phyloP scores from a whole-genome alignment of 1,140 invertebrate genomes.

The Berghia stephanieae region DNA sequence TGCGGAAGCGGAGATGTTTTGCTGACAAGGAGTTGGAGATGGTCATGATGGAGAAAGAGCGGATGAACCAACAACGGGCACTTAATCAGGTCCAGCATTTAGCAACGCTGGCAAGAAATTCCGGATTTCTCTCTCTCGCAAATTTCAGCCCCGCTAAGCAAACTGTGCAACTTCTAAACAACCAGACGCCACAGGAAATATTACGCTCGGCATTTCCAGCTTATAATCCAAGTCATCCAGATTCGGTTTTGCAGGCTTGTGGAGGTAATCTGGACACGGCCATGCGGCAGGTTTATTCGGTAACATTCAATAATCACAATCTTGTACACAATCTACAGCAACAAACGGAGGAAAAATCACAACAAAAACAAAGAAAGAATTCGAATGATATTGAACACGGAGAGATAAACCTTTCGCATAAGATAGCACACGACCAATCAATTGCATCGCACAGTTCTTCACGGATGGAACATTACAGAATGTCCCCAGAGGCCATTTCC shows the following conservation, averaged over 20 bases:
- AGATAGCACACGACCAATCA: too few relatives aligned
- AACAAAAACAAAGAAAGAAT: not conserved
- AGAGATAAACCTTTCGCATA: too few relatives aligned
- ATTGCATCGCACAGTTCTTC: too few relatives aligned
- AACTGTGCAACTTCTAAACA: slow-evolving; percentile 28
- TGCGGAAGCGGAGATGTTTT: slow-evolving; percentile 68
- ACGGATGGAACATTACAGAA: too few relatives aligned
- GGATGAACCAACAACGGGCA: slow-evolving; percentile 23
- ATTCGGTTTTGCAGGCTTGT: slow-evolving; percentile 53
- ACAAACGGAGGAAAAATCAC: not conserved
- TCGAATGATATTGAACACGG: not conserved
- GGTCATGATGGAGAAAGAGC: slow-evolving; percentile 61
- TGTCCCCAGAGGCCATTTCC: not conserved
- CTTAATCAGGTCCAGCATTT: not conserved
- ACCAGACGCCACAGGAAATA: slow-evolving; percentile 42
- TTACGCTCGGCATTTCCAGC: slow-evolving; percentile 49
- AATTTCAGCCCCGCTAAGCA: slow-evolving; percentile 8
- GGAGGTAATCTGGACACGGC: slow-evolving; percentile 48
- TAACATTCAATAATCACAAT: not conserved
- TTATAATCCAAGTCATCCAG: slow-evolving; percentile 48
- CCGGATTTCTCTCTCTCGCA: too few relatives aligned
- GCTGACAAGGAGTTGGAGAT: slow-evolving; percentile 68
- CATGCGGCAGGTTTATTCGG: not conserved
- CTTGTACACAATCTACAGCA: not conserved
- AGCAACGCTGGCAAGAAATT: not conserved